These are phyloP conservation scores for Drosophila tsacasi DNA, from an alignment of 1,140 invertebrate genomes.

Conservation along the genomic window DNA sequence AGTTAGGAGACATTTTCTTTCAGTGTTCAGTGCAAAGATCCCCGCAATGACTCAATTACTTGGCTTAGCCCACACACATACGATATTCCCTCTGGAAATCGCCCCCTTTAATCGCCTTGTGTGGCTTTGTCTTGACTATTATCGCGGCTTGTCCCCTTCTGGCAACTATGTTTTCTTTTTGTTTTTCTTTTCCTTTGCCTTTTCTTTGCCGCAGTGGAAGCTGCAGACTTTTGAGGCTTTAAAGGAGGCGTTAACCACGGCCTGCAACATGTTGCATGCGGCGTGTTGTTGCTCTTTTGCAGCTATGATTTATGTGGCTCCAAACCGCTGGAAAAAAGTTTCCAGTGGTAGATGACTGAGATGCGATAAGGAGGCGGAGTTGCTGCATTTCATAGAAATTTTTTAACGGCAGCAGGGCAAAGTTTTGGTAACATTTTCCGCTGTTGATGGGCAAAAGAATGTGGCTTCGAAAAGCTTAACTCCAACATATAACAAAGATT, in stretches of 20 bases:
- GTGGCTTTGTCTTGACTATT: slow-evolving; percentile 62
- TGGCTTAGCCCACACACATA: slow-evolving; percentile 28
- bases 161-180: slow-evolving; percentile 44
- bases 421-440: slow-evolving; percentile 8
- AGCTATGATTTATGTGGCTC: slow-evolving; percentile 59
- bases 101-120: slow-evolving; percentile 37
- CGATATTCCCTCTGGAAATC: background rate
- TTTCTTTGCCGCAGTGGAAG: slow-evolving; percentile 36
- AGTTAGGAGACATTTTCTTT: background rate
- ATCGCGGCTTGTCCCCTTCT: slow-evolving; percentile 50
- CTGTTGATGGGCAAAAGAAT: slow-evolving; percentile 7
- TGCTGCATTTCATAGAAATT: slow-evolving; percentile 23
- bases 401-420: slow-evolving; percentile 6
- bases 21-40: slow-evolving; percentile 11
- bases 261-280: slow-evolving; percentile 67
- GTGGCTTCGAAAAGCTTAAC: background rate
- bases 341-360: slow-evolving; percentile 33
- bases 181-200: slow-evolving; percentile 18
- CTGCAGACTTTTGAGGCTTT: slow-evolving; percentile 32
- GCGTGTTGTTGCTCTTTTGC: slow-evolving; percentile 40
- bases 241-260: slow-evolving; percentile 57
- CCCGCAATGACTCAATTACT: slow-evolving; percentile 58
- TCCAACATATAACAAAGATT: background rate
- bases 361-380: slow-evolving; percentile 40
- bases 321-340: slow-evolving; percentile 25